Evolutionary conservation across 2,113 vertebrate genomes (phyloP), one percentile per base, ranked within the genome.

Genomic region (Psammodynastes pulverulentus): DNA sequence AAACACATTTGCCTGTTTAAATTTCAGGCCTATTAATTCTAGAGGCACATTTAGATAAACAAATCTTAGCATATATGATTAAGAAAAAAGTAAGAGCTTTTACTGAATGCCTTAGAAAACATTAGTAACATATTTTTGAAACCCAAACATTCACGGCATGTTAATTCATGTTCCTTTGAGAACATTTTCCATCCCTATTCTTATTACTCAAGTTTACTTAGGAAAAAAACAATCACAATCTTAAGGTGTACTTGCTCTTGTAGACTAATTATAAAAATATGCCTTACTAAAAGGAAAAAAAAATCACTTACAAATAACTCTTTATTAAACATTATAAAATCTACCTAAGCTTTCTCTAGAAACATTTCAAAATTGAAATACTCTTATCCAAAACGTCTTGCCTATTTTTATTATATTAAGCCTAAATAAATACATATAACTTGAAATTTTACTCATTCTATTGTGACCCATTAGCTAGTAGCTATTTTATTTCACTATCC

Each of bases 51-150:
- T 90, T 53, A 90, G 34, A 53, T 90, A 53, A 19, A 52, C 2
- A 84, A 26, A 34, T 56, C 34, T 43, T 84, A 34, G 6, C 12
- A 54, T n/a, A 46, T 43, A 21, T 85, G 15, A 9, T 46, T 46
- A 85, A 39, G 26, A 45, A 72, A 84, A 90, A 90, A 51, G 10
- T 72, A 84, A 79, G 13, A 53, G 43, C 23, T 84, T 53, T n/a
- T 21, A 90, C 9, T 72, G 46, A 79, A 79, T 79, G 34, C 34
- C 17, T 79, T 26, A 43, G 84, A 29, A 0, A 94, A 62, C 8
- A 46, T 21, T 0, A 91, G 91, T 51, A 90, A 8, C 52, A 91
- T 48, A 92, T 91, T 45, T 92, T 88, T 58, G 43, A 89, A 93
- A 91, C 79, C 48, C 51, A 48, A 93, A 86, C 0, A 90, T 72